These are phyloP conservation scores for Psophia crepitans DNA, from an alignment of 2,113 vertebrate species.

Conservation along the genomic window DNA sequence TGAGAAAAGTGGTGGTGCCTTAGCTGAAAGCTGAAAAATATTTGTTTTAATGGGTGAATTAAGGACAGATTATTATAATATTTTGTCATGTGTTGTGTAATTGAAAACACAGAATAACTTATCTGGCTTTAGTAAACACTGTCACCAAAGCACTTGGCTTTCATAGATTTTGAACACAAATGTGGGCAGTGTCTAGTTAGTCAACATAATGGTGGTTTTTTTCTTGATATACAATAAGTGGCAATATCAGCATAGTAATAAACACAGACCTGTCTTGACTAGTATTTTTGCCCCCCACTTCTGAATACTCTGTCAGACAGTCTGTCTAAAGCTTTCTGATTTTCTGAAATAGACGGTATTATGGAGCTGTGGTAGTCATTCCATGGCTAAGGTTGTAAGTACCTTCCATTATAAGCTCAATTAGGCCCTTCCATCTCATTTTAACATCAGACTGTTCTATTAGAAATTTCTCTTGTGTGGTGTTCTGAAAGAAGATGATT, in stretches of 20 bases:
- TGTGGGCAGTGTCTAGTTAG: background rate
- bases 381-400: conserved; percentile 1
- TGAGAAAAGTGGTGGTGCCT: background rate
- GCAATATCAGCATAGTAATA: background rate
- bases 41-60: background rate
- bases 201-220: background rate
- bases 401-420: conserved; percentile 43
- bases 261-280: background rate
- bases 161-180: background rate
- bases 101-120: background rate
- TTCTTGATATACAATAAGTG: background rate
- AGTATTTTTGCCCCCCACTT: background rate
- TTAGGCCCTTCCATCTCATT: conserved; percentile 43
- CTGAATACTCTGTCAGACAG: background rate
- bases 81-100: background rate
- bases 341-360: background rate
- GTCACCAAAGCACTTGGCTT: background rate
- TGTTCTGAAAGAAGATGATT: background rate
- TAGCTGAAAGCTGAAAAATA: background rate
- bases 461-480: conserved; percentile 38
- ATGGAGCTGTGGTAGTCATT: background rate
- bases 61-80: background rate
- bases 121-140: background rate
- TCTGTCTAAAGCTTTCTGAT: background rate
- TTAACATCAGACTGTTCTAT: conserved; percentile 23